Conservation (phyloP, 1,140 invertebrate species). For the Acyrthosiphon pisum region DNA sequence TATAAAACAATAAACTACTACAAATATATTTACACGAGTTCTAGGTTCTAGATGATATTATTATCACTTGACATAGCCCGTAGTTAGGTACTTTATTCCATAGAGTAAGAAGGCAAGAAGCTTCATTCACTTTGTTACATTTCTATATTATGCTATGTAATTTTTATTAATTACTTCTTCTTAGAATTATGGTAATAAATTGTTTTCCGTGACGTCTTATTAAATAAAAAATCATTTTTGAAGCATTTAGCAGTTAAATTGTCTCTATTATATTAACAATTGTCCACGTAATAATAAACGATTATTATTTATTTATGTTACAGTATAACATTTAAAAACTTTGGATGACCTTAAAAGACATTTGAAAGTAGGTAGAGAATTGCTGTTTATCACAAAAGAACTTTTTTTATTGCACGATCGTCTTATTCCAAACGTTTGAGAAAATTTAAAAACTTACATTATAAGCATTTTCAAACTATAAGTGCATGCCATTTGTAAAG, state of each 20-base stretch:
- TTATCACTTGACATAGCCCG: neutral
- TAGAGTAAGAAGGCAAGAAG: too few relatives aligned
- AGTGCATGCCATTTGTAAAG: conserved; percentile 31
- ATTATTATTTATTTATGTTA: neutral
- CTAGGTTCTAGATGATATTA: neutral
- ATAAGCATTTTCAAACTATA: conserved; percentile 16
- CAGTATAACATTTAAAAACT: conserved; percentile 2
- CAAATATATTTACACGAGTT: neutral
- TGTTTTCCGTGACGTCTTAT: neutral
- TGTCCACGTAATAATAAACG: neutral
- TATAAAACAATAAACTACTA: neutral
- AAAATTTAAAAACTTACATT: conserved; percentile 48
- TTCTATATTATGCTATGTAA: neutral
- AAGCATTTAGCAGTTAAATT: neutral
- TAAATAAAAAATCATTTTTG: neutral
- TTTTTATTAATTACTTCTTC: neutral
- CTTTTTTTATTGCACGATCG: conserved; percentile 38
- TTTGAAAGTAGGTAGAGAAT: conserved; percentile 14
- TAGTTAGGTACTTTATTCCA: too few relatives aligned
- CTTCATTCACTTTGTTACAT: too few relatives aligned
- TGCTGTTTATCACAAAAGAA: conserved; percentile 37
- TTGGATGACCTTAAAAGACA: neutral
- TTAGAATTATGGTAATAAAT: neutral
- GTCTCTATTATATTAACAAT: conserved; percentile 1
- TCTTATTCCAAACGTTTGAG: neutral